These are phyloP conservation scores for Quiscalus mexicanus DNA, from an alignment of 2,113 vertebrate genomes.

Conservation along the genomic window DNA sequence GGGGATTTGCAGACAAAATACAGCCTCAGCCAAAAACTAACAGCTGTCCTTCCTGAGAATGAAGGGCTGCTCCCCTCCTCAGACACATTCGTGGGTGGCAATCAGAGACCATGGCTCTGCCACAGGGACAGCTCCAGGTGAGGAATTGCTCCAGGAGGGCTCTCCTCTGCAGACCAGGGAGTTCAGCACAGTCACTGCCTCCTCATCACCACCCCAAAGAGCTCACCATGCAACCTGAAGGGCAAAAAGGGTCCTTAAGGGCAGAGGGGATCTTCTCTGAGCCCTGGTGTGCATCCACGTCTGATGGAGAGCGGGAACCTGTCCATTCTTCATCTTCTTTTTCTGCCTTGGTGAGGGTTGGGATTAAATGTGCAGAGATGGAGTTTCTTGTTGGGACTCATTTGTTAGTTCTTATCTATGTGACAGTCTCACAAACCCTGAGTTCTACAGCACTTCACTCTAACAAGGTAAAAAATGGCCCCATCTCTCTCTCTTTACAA, in stretches of 20 bases:
- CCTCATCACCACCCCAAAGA: background rate
- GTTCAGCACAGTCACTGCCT: background rate
- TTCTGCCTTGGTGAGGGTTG: background rate
- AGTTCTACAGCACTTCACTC: background rate
- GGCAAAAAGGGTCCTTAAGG: background rate
- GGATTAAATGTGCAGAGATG: background rate
- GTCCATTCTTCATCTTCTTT: background rate
- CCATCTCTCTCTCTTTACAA: background rate
- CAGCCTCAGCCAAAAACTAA: background rate
- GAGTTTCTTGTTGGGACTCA: background rate
- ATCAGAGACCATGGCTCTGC: background rate
- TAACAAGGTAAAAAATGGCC: background rate
- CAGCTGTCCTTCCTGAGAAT: background rate
- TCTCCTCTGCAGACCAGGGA: background rate
- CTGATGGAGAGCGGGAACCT: slow-evolving; percentile 49
- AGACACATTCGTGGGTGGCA: background rate
- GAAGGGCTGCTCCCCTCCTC: background rate
- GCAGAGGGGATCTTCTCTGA: background rate
- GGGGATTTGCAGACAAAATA: background rate
- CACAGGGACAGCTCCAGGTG: accelerated
- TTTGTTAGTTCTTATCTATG: background rate
- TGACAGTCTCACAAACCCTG: accelerated
- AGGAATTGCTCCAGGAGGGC: background rate
- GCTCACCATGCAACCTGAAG: background rate
- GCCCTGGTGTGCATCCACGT: background rate